Evolutionary conservation across 2,888 invertebrate genomes (phyloP).

Genomic region (Campopleginae sp.): DNA sequence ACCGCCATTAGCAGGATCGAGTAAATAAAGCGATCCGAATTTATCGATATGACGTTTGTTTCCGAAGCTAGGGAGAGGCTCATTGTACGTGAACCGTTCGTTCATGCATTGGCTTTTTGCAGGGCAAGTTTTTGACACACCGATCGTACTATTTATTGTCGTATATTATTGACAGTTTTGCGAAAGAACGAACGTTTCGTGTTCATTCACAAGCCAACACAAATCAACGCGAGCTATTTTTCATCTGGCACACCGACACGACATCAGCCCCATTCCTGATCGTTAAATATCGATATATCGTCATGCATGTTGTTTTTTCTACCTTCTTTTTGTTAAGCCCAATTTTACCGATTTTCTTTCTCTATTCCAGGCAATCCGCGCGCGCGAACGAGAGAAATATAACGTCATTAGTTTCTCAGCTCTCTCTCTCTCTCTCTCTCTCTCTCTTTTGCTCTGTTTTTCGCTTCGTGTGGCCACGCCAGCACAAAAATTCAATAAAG

Average conservation of each 20-base stretch:
- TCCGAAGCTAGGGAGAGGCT: neutral
- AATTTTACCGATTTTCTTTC: neutral
- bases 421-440: neutral
- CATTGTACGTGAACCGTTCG: conserved; percentile 9
- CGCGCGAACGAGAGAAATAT: conserved; percentile 43
- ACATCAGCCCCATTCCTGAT: conserved; percentile 55
- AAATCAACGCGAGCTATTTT: conserved; percentile 64
- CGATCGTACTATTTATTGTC: conserved; percentile 66
- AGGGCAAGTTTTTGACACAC: conserved; percentile 67
- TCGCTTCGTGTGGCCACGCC: conserved; percentile 1
- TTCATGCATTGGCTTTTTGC: conserved; percentile 46
- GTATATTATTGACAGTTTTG: conserved; percentile 69
- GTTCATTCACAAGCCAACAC: conserved; percentile 63
- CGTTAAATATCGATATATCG: conserved; percentile 64
- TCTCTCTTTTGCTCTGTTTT: neutral
- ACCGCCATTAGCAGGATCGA: conserved; percentile 60
- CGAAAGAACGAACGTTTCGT: conserved; percentile 65
- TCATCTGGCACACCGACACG: conserved; percentile 64
- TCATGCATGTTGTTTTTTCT: conserved; percentile 36
- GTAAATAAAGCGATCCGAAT: conserved; percentile 68
- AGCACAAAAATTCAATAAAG: conserved; percentile 56
- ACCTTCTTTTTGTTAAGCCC: neutral
- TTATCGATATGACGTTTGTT: conserved; percentile 63
- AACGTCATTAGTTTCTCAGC: conserved; percentile 36
- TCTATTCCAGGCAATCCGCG: neutral